Evolutionary conservation across 1,140 invertebrate species (phyloP), one percentile per base, ranked within the genome.

Genomic region (Drosophila sechellia): DNA sequence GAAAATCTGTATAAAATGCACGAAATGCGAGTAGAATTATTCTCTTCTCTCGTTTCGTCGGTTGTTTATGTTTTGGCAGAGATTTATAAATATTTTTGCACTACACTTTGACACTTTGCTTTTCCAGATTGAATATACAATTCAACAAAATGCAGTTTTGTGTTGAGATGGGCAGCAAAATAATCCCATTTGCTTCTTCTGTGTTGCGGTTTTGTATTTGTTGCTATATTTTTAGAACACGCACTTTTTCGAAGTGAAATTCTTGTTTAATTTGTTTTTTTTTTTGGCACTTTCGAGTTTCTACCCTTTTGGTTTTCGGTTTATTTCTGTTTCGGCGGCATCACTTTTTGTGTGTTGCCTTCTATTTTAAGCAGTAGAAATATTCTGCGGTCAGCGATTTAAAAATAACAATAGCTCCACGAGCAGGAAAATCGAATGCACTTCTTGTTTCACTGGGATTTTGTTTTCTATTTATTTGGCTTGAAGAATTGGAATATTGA

Each of bases 401-500:
- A 85, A 87, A 85, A 81, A 85, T 85, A 85, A 85, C 81, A 81
- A 81, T 80, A 74, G 83, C 81, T 85, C 83, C 81, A 57, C 69
- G 55, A 70, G 52, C 48, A 37, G 68, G 52, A 70, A 35, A 57
- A 70, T 37, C 31, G 43, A 54, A 48, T 84, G 80, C 80, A 85
- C 81, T 74, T 74, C 35, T 69, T 69, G 64, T 49, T 70, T 69
- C 66, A 70, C 64, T 46, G 64, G 34, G 6, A 40, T 61, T 65
- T 55, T 27, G 27, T 58, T 50, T 61, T 65, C 45, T 20, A 43
- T 58, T 50, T 31, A 10, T 31, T 37, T 56, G 13, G 15, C 13
- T 15, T 20, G 15, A 5, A 13, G 31, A 52, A 52, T 61, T 10
- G 15, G 15, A 42, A 59, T 35, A 59, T 35, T 52, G 25, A n/a